These are phyloP conservation scores for Hirudo medicinalis DNA, from an alignment of 1,140 invertebrate species.

Conservation along the genomic window DNA sequence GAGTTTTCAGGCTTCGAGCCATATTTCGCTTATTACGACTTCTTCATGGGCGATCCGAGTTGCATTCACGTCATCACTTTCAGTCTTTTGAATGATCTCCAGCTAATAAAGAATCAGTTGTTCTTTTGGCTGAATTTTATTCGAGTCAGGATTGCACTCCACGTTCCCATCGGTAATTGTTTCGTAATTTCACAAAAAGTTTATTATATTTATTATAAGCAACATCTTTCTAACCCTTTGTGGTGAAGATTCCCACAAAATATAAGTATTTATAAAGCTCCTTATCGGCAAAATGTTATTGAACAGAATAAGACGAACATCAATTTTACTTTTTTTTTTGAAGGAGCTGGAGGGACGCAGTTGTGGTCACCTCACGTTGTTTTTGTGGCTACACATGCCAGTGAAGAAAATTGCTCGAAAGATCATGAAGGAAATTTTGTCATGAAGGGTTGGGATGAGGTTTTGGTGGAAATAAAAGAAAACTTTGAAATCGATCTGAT, in stretches of 20 bases:
- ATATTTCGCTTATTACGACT: constrained; percentile 64
- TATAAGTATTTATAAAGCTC: neutral
- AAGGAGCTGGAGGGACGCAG: constrained; percentile 48
- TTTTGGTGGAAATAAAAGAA: constrained; percentile 44
- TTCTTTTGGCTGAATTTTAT: constrained; percentile 69
- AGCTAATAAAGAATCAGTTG: constrained; percentile 58
- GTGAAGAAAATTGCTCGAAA: constrained; percentile 43
- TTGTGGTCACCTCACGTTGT: constrained; percentile 45
- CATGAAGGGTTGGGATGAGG: constrained; percentile 45
- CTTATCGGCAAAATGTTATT: no score
- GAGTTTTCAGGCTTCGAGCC: constrained; percentile 69
- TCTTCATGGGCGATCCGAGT: constrained; percentile 56
- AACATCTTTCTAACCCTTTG: neutral
- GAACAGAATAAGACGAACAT: neutral
- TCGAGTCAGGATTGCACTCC: constrained; percentile 53
- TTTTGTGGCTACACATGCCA: constrained; percentile 56
- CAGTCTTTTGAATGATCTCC: constrained; percentile 56
- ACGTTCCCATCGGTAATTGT: constrained; percentile 54
- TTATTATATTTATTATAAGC: no score
- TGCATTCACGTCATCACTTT: constrained; percentile 60
- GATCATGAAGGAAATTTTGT: constrained; percentile 48
- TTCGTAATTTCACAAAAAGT: neutral
- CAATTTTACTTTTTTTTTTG: neutral
- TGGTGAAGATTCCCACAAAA: neutral
- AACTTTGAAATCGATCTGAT: constrained; percentile 48